Conservation (phyloP, 1,140 invertebrate genomes). For the Calliphora vicina region DNA sequence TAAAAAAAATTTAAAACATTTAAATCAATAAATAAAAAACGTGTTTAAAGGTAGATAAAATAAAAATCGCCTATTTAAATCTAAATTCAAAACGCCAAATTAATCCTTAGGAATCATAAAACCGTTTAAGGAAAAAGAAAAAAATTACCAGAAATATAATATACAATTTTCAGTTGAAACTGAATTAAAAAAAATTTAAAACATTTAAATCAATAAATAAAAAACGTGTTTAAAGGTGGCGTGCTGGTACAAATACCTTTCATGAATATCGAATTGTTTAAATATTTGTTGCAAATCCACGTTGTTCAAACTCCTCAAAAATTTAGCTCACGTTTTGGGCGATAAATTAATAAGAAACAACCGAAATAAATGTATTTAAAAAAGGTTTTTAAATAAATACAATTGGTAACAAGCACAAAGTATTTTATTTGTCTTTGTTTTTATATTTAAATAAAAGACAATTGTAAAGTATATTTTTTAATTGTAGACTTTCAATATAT, state of each 20-base stretch:
- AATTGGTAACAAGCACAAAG: background rate
- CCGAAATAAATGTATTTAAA: background rate
- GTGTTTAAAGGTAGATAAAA: too few relatives aligned
- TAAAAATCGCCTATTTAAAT: too few relatives aligned
- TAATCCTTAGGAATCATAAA: too few relatives aligned
- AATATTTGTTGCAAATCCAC: background rate
- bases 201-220: too few relatives aligned
- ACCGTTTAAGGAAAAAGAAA: too few relatives aligned
- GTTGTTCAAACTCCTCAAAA: background rate
- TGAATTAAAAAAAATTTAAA: background rate
- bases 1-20: background rate
- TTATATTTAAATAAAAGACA: too few relatives aligned
- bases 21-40: too few relatives aligned
- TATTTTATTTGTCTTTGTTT: background rate
- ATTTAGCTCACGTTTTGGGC: background rate
- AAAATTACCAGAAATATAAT: too few relatives aligned
- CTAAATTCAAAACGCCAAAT: too few relatives aligned
- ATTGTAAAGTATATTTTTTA: too few relatives aligned
- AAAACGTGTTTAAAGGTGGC: background rate
- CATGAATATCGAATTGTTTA: background rate
- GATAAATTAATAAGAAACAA: background rate
- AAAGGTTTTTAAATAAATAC: too few relatives aligned
- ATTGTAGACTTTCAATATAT: too few relatives aligned
- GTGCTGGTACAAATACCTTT: background rate
- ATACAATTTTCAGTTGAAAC: background rate